These are phyloP conservation scores for Indri indri DNA, from an alignment of 2,113 vertebrate genomes.

Conservation along the genomic window DNA sequence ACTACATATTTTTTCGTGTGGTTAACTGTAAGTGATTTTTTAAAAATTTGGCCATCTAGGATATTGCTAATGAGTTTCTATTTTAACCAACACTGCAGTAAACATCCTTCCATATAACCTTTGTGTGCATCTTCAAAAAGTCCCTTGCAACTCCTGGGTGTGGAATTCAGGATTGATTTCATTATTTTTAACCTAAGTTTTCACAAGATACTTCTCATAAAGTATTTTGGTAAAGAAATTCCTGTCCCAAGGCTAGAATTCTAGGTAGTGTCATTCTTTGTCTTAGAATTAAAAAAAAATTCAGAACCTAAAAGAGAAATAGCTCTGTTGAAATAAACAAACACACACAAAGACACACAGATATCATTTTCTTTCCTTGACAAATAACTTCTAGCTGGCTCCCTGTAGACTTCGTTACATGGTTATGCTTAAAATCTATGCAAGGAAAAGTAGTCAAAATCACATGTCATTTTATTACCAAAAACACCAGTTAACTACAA, in stretches of 20 bases:
- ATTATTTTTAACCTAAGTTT: slow-evolving; percentile 3
- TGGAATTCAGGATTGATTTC: background rate
- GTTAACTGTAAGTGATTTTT: background rate
- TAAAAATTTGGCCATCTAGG: background rate
- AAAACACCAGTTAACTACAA: background rate
- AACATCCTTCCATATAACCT: background rate
- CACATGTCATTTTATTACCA: background rate
- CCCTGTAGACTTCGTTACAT: background rate
- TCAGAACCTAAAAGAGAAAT: background rate
- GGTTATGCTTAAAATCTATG: background rate
- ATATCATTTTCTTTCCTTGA: background rate
- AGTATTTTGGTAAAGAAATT: background rate
- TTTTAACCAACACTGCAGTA: background rate
- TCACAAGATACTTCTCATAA: background rate
- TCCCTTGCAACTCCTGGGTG: background rate
- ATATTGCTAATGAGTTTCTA: background rate
- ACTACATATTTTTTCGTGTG: background rate
- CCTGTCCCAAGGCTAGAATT: background rate
- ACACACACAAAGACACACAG: background rate
- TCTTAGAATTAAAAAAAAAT: background rate
- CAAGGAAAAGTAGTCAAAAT: background rate
- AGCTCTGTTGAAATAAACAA: background rate
- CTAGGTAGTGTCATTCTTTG: background rate
- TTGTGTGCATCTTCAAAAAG: background rate
- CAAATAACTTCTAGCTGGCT: background rate